Percentiles rank a stretch among this genome's conserved stretches.
Conservation (phyloP, 2,797 vertebrate genomes). For the Phalloptychus januarius region DNA sequence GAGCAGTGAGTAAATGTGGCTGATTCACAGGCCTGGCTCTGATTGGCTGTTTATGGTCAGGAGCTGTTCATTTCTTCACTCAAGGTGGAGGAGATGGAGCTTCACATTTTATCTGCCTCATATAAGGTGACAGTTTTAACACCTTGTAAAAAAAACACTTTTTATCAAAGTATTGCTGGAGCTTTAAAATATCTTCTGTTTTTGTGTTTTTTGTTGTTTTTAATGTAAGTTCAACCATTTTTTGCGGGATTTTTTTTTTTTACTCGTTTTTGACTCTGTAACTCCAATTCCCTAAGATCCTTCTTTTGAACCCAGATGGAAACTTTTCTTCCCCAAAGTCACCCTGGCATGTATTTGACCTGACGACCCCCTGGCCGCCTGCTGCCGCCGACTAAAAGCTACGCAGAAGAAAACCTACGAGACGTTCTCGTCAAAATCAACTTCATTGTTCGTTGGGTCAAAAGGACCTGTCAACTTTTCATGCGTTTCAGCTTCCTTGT, state of each 20-base stretch:
- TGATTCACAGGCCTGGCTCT: too few relatives aligned
- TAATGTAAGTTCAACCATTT: background rate
- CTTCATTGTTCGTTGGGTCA: constrained; percentile 50
- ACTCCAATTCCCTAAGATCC: background rate
- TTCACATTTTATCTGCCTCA: too few relatives aligned
- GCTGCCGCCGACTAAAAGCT: constrained; percentile 5
- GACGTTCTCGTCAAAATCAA: constrained; percentile 20
- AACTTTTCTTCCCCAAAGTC: constrained; percentile 4
- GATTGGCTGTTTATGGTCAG: too few relatives aligned
- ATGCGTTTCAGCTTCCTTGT: constrained; percentile 49
- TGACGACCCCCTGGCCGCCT: constrained; percentile 42
- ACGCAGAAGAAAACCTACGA: background rate
- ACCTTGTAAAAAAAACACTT: too few relatives aligned
- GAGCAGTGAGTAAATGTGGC: too few relatives aligned
- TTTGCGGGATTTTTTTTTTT: background rate
- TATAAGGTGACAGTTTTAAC: too few relatives aligned
- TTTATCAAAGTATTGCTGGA: too few relatives aligned
- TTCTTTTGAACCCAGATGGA: background rate
- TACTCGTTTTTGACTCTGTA: background rate
- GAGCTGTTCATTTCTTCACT: too few relatives aligned
- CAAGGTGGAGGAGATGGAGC: too few relatives aligned
- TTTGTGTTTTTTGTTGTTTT: background rate
- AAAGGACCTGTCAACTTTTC: constrained; percentile 57
- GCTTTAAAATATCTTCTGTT: background rate
- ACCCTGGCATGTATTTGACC: constrained; percentile 17